Evolutionary conservation across 1,140 invertebrate genomes (phyloP).

Genomic region (Zaprionus nigranus): DNA sequence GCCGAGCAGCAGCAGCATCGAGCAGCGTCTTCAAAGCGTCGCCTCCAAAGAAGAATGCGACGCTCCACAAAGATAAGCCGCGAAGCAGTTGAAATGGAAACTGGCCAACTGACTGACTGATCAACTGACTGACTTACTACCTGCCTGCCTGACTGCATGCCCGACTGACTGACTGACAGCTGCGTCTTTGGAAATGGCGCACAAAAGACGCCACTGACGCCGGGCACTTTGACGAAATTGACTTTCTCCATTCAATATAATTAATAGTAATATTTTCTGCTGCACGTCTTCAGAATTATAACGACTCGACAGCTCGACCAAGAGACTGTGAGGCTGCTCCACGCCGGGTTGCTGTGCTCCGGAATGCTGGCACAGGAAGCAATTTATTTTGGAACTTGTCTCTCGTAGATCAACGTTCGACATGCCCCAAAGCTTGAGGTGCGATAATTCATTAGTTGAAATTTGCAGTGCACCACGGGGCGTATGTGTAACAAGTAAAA

Average conservation of each 20-base stretch:
- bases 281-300: constrained; percentile 72
- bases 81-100: constrained; percentile 68
- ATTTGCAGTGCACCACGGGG: constrained; percentile 74
- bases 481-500: constrained; percentile 82
- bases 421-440: constrained; percentile 4
- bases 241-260: constrained; percentile 83
- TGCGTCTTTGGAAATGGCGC: constrained; percentile 75
- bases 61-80: constrained; percentile 62
- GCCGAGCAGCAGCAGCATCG: constrained; percentile 4
- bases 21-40: constrained; percentile 20
- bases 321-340: not conserved
- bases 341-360: not conserved
- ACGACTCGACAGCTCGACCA: constrained; percentile 23
- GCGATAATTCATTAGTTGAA: constrained; percentile 33
- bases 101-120: constrained; percentile 55
- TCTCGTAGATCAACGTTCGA: constrained; percentile 22
- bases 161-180: constrained; percentile 45
- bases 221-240: constrained; percentile 75
- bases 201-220: constrained; percentile 61
- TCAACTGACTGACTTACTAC: constrained; percentile 61
- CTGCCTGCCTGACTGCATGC: constrained; percentile 2
- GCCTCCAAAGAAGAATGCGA: constrained; percentile 44
- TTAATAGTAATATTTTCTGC: constrained; percentile 78
- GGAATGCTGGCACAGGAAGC: constrained; percentile 57
- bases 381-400: constrained; percentile 68